Base-by-base conservation (phyloP, 2,797 vertebrate species). In the Poeciliopsis presidionis region DNA sequence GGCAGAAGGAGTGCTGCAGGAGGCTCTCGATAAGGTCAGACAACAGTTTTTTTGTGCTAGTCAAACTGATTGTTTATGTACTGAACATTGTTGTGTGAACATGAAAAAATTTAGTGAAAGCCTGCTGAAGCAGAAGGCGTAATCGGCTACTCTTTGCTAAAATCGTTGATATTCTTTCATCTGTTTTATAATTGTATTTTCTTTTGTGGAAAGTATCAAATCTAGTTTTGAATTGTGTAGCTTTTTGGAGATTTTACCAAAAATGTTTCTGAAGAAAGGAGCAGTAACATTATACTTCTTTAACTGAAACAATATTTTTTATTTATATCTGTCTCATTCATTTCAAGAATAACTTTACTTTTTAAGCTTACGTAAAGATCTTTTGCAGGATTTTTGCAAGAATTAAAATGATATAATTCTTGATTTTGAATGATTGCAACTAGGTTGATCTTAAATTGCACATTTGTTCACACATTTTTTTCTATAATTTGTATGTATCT, bases 1-100 rank as follows among this genome's bases (percentile, higher is more conserved):
- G 0, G 97, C 98, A 0, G 98, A 99, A 85, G 96, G 97, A 0
- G 96, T 97, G 12, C 95, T 99, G 0, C 98, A 98, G 78, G 98
- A 99, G 84, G 98, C 98, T 0, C 93, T 99, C 22, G 98, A 99
- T 91, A 99, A 99, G 97, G 98, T 98, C 72, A 80, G 89, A 75
- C 53, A 67, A 11, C 25, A 51, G 12, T 51, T 36, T 51, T 20
- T 25, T n/a, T 39, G 14, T 76, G 9, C 36, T 11, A 25, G 7
- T 11, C 8, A 7, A 22, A 67, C 39, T 75, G 72, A 16, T 33
- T 72, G 5, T 49, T 59, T 59, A 20, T 8, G 12, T 2, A 1
- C 39, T 22, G 11, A 69, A 13, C 22, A 9, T 5, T 33, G 43
- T 47, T 30, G 30, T 14, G n/a, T 20, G n/a, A 20, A 46, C 8